These are phyloP conservation scores for Pheosia tremula DNA, from an alignment of 2,888 invertebrate genomes.

Conservation along the genomic window DNA sequence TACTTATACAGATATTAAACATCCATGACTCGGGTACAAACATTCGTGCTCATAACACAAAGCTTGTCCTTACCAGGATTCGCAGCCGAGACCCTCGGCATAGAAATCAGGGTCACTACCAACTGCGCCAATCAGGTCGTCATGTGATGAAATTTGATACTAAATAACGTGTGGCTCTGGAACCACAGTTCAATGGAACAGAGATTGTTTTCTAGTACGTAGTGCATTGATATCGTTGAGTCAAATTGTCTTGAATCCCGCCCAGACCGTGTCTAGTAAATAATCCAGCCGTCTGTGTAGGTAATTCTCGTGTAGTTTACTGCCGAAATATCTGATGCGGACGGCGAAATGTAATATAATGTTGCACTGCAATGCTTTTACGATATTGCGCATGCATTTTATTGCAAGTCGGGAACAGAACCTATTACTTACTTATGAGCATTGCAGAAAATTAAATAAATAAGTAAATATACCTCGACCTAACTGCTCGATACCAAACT, in stretches of 20 bases:
- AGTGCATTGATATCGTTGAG: not conserved
- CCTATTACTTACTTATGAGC: not conserved
- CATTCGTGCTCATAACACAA: no score
- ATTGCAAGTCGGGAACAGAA: constrained; percentile 12
- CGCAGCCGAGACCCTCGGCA: no score
- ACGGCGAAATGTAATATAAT: constrained; percentile 28
- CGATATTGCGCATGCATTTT: constrained; percentile 30
- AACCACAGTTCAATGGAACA: no score
- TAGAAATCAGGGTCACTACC: no score
- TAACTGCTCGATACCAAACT: no score
- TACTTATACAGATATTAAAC: no score
- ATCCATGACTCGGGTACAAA: no score
- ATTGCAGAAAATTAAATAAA: not conserved
- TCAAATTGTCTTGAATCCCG: constrained; percentile 7
- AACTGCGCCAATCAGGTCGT: no score
- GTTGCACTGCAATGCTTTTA: constrained; percentile 29
- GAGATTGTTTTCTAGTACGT: not conserved
- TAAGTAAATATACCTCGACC: no score
- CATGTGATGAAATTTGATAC: no score
- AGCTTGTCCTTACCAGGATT: no score
- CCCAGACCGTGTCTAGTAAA: constrained; percentile 40
- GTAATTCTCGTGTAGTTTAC: constrained; percentile 41
- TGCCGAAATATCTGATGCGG: constrained; percentile 20
- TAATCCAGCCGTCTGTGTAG: constrained; percentile 31
- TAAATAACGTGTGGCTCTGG: no score